Evolutionary conservation across 2,888 invertebrate species (phyloP), one percentile per base, ranked within the genome.

Genomic region (Antheraea assamensis): DNA sequence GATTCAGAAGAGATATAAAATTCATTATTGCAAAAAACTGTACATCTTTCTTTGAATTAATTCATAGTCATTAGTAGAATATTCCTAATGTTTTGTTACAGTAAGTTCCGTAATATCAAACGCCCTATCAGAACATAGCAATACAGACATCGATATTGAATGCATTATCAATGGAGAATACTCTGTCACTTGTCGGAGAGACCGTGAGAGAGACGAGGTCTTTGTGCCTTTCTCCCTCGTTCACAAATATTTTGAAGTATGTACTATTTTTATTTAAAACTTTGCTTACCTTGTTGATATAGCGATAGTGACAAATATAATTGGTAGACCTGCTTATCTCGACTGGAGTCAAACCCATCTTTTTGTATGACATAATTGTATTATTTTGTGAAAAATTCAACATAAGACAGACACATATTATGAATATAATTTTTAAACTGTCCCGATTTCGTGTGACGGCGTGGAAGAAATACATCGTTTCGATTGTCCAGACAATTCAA

Each of bases 161-260:
- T 99, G 99, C 88, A 95, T 96, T 78, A 98, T 99, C 86, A 98
- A 99, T 92, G 98, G 97, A 72, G 98, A 98, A 85, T 97, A 97
- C 87, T 96, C 96, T 7, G 95, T 98, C 80, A 95, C 96, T 66
- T 98, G 98, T 88, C 96, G 97, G 73, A 96, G 96, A 73, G 97
- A 98, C 86, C 96, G 96, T n/a, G 96, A 96, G 80, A 74, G 80
- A 0, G 97, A 97, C 82, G 98, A 98, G 92, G 97, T 99, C 49
- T 99, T 97, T 89, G 93, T 99, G 82, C 99, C 99, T 31, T 99
- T 99, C 92, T 97, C 98, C 70, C 98, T 99, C 88, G 95, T 99
- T 81, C 97, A 97, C 85, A 98, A 97, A 89, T 99, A 99, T 92
- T 99, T 99, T 93, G 99, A 99, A 96, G 97, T 98, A 81, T 85